Conservation (phyloP, 2,113 vertebrate species). For the Pterocles orientalis region DNA sequence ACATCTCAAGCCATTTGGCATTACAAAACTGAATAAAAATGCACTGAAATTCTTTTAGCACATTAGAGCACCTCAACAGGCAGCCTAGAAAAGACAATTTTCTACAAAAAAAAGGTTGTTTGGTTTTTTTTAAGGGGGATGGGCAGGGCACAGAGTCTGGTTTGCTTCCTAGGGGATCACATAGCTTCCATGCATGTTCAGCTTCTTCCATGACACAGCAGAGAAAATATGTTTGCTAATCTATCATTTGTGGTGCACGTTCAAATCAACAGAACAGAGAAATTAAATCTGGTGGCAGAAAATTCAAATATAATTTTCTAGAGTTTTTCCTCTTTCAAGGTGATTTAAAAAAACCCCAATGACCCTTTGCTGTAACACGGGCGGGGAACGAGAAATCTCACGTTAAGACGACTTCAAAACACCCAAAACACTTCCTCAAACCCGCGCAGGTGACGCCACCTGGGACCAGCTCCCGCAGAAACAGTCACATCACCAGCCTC, state of each 20-base stretch:
- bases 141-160: not conserved
- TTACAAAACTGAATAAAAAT: not conserved
- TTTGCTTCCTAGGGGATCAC: not conserved
- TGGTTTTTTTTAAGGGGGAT: not conserved
- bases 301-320: not conserved
- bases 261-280: not conserved
- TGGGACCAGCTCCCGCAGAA: not conserved
- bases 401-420: not conserved
- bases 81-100: not conserved
- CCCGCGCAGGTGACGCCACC: not conserved
- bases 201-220: not conserved
- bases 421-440: not conserved
- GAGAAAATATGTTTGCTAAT: not conserved
- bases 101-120: not conserved
- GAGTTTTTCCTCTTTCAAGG: not conserved
- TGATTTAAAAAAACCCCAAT: not conserved
- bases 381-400: not conserved
- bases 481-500: too few relatives aligned
- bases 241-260: not conserved
- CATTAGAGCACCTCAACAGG: not conserved
- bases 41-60: not conserved
- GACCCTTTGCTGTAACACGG: not conserved
- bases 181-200: not conserved
- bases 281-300: not conserved
- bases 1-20: not conserved